Percentiles rank a stretch among this genome's conserved stretches.
phyloP scores from a whole-genome alignment of 2,888 invertebrate species.

The Apomyelois bistriatella region DNA sequence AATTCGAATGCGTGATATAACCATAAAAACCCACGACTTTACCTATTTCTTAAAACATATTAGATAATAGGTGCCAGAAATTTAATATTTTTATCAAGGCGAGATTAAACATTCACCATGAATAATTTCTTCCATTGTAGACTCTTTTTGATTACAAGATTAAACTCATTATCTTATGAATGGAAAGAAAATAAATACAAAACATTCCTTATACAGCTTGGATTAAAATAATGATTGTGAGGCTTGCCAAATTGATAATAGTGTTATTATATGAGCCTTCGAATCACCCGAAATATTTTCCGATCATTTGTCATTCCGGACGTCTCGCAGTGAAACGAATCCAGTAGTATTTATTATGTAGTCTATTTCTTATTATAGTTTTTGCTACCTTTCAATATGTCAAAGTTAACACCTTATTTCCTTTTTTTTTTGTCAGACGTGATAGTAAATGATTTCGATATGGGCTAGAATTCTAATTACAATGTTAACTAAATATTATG shows the following conservation, averaged over 20 bases:
- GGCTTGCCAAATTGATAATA: conserved; percentile 77
- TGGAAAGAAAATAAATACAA: conserved; percentile 22
- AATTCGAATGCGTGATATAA: not conserved
- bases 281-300: conserved; percentile 44
- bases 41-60: not conserved
- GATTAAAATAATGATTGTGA: conserved; percentile 48
- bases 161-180: conserved; percentile 21
- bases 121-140: conserved; percentile 9
- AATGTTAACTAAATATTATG: no score
- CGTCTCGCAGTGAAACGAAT: conserved; percentile 66
- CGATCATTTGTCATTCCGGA: conserved; percentile 66
- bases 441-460: no score
- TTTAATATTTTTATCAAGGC: not conserved
- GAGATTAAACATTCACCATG: conserved; percentile 4
- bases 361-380: conserved; percentile 24
- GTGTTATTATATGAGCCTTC: conserved; percentile 55
- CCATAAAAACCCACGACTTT: conserved; percentile 1
- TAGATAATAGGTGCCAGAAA: not conserved
- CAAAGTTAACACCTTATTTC: conserved; percentile 1
- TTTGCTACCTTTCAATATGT: conserved; percentile 20
- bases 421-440: not conserved
- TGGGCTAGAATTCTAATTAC: no score
- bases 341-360: conserved; percentile 34
- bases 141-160: conserved; percentile 17
- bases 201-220: conserved; percentile 25